Base-by-base conservation (phyloP, 2,888 invertebrate genomes). In the Stegophylla sp. region DNA sequence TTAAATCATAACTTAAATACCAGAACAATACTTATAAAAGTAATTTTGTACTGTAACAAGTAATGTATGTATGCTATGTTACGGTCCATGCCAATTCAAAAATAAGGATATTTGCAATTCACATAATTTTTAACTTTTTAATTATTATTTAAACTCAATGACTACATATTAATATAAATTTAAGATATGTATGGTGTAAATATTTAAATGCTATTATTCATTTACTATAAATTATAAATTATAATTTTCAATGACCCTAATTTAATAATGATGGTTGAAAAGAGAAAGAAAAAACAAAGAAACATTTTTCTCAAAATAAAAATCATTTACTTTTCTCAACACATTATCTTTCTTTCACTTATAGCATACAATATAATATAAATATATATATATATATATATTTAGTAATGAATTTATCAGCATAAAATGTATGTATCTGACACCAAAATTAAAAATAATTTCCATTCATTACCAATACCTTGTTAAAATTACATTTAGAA, bases 371-470 rank as follows among this genome's bases (percentile, higher is more conserved):
- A 74, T n/a, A n/a, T n/a, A n/a, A n/a, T n/a, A n/a, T 48, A 20
- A 63, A 63, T 61, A 63, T 20, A 48, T n/a, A n/a, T n/a, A n/a
- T 48, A 20, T 51, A 63, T 61, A 63, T 20, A 48, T n/a, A 48
- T 48, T 28, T 0, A 28, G n/a, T 48, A 74, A 63, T 4, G 34
- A 74, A 63, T 74, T 34, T 64, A 75, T 64, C 23, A n/a, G 51
- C 5, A 41, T 67, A 76, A 76, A 23, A 75, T 64, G 51, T 64
- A 23, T 64, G 51, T 64, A 23, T 66, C 53, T 5, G 7, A 48
- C 56, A 67, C 67, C 77, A 64, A 75, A 75, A 41, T 67, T 61
- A 20, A 67, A 41, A 41, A 67, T 77, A 10, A 67, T 67, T 34
- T 56, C 34, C 66, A 53, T 56, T 66, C 13, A 41, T 76, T 34